Evolutionary conservation across 2,113 vertebrate species (phyloP).

Genomic region (Laticauda colubrina): DNA sequence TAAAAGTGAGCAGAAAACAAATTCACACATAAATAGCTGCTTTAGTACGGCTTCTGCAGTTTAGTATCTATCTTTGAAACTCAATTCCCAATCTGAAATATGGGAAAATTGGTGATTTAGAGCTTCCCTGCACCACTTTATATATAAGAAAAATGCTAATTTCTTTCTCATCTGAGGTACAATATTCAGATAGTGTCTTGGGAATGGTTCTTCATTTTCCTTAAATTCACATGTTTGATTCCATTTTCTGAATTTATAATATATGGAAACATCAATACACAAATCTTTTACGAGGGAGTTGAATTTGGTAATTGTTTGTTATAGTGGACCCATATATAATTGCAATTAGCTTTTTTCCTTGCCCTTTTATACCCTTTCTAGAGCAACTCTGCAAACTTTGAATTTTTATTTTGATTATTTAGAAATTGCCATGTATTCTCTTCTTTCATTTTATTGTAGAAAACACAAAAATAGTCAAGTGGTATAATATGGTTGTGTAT

Average conservation of each 20-base stretch:
- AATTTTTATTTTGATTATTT: neutral
- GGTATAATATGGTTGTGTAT: neutral
- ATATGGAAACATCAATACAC: neutral
- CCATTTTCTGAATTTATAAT: neutral
- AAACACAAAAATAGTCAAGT: neutral
- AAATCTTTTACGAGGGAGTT: neutral
- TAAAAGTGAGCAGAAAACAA: slow-evolving; percentile 4
- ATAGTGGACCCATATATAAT: neutral
- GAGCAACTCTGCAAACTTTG: neutral
- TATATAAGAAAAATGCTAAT: neutral
- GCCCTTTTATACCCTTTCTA: neutral
- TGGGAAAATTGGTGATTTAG: neutral
- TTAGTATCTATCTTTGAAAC: neutral
- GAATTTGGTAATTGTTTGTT: neutral
- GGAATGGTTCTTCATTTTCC: neutral
- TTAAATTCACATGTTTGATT: neutral
- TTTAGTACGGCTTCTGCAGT: neutral
- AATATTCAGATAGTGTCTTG: neutral
- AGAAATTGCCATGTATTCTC: neutral
- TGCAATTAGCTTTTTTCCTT: neutral
- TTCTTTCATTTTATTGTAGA: neutral
- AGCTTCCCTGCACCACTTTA: neutral
- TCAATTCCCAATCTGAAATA: slow-evolving; percentile 2
- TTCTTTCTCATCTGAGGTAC: neutral
- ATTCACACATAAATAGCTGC: neutral